phyloP scores from a whole-genome alignment of 2,797 vertebrate genomes.

The Arnoldichthys spilopterus region DNA sequence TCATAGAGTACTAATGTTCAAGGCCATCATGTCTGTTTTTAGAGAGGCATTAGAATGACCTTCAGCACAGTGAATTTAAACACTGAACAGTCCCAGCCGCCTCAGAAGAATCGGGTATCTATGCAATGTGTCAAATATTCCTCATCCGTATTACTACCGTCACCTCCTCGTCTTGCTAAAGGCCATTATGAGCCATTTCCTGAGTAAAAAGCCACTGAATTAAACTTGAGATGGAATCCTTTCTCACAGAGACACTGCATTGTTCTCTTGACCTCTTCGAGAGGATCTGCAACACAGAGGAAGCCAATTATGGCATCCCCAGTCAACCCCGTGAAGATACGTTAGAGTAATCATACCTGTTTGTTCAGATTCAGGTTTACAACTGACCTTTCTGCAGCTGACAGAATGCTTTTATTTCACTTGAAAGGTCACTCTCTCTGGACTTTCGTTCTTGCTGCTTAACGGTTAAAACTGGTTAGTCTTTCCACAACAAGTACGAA shows the following conservation, averaged over 20 bases:
- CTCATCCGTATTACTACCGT: slow-evolving; percentile 12
- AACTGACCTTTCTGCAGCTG: slow-evolving; percentile 82
- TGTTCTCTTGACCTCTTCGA: slow-evolving; percentile 80
- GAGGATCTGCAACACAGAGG: slow-evolving; percentile 79
- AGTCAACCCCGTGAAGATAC: slow-evolving; percentile 84
- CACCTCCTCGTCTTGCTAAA: slow-evolving; percentile 49
- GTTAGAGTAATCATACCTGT: slow-evolving; percentile 78
- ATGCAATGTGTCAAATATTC: slow-evolving; percentile 16
- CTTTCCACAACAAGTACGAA: not conserved
- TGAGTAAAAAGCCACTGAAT: slow-evolving; percentile 79
- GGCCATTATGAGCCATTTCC: slow-evolving; percentile 77
- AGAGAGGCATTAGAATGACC: not conserved
- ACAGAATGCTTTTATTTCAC: slow-evolving; percentile 79
- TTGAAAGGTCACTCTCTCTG: slow-evolving; percentile 69
- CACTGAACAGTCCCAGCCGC: not conserved
- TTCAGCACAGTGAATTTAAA: not conserved
- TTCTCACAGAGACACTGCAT: slow-evolving; percentile 81
- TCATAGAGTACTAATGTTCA: not conserved
- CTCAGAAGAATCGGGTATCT: not conserved
- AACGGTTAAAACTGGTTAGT: not conserved
- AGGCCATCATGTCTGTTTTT: not conserved
- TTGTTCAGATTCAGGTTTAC: slow-evolving; percentile 80
- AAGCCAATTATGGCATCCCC: slow-evolving; percentile 76
- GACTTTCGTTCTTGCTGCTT: slow-evolving; percentile 55
- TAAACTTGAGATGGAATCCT: slow-evolving; percentile 77